Evolutionary conservation across 2,888 invertebrate genomes (phyloP).

Genomic region (Apodemia duryi): DNA sequence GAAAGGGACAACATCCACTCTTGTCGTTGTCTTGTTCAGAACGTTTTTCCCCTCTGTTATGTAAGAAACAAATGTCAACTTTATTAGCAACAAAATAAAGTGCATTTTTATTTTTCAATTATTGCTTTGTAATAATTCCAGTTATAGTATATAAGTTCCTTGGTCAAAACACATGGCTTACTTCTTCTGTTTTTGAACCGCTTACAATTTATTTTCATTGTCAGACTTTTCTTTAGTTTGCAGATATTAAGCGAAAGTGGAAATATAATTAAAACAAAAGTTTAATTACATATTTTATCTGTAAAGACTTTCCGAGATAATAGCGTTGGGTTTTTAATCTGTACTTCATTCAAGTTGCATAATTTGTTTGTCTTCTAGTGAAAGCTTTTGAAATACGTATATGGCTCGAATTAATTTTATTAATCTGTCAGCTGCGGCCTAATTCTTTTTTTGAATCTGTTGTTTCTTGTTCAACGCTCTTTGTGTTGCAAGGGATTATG

Average conservation of each 20-base stretch:
- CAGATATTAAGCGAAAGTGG: background rate
- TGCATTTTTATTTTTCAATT: too few relatives aligned
- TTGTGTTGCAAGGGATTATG: background rate
- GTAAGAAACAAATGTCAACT: too few relatives aligned
- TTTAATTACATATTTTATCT: background rate
- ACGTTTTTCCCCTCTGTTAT: too few relatives aligned
- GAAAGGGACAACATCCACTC: too few relatives aligned
- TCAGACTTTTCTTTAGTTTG: background rate
- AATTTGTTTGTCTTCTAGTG: slow-evolving; percentile 13
- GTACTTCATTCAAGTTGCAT: slow-evolving; percentile 4
- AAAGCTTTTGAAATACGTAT: slow-evolving; percentile 14
- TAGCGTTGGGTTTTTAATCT: slow-evolving; percentile 4
- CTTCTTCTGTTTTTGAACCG: too few relatives aligned
- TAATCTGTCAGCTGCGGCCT: slow-evolving; percentile 10
- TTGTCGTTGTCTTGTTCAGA: too few relatives aligned
- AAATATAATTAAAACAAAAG: background rate
- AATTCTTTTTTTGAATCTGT: slow-evolving; percentile 7
- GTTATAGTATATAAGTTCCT: too few relatives aligned
- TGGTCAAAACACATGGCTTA: too few relatives aligned
- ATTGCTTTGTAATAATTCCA: too few relatives aligned
- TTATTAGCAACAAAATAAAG: too few relatives aligned
- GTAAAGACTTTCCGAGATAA: background rate
- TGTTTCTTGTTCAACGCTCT: background rate
- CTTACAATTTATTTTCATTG: too few relatives aligned
- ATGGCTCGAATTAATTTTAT: slow-evolving; percentile 16